Evolutionary conservation across 92 coral and sea anemone genomes (phyloP), one percentile per base, ranked within the genome.

Genomic region (Metridium senile): DNA sequence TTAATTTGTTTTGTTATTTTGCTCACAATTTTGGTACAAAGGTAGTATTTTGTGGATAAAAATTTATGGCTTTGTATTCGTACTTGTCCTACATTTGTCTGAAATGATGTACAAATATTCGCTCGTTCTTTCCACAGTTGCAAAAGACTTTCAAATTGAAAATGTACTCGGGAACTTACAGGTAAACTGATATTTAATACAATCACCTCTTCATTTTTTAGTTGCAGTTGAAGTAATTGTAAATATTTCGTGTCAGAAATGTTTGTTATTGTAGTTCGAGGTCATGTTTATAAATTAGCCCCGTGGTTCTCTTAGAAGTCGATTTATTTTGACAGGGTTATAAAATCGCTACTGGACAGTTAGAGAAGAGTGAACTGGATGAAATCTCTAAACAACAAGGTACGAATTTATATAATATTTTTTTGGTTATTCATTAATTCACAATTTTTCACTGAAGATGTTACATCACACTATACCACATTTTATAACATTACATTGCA

Each of bases 151-250:
- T 80, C 90, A 96, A 89, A 86, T 96, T 26, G 81, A 87, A 28
- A 96, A 92, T 83, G 92, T 96, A 32, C 89, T 96, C 75, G 97
- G 96, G 70, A 96, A 93, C 79, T 79, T 96, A 34, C 99, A 96
- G 96, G 99, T 88, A 71, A 33, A 71, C 2, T 84, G 25, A 30
- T 32, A 13, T 39, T 39, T 54, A 32, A n/a, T 30, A 4, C 47
- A 31, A 62, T 62, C 0, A 8, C 0, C 0, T 23, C 29, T 32
- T 16, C n/a, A 4, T 33, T 19, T 46, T 34, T 18, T 33, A 27
- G 18, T 28, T 33, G 49, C 49, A 39, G 49, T 39, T 39, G 49
- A 13, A 6, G 49, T 39, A 39, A 6, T 39, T 6, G 49, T 4
- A 6, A 39, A 39, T 39, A 4, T 6, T 39, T 39, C 13, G 6